These are phyloP conservation scores for Chironomus tentans DNA, from an alignment of 2,888 invertebrate species.

Conservation along the genomic window DNA sequence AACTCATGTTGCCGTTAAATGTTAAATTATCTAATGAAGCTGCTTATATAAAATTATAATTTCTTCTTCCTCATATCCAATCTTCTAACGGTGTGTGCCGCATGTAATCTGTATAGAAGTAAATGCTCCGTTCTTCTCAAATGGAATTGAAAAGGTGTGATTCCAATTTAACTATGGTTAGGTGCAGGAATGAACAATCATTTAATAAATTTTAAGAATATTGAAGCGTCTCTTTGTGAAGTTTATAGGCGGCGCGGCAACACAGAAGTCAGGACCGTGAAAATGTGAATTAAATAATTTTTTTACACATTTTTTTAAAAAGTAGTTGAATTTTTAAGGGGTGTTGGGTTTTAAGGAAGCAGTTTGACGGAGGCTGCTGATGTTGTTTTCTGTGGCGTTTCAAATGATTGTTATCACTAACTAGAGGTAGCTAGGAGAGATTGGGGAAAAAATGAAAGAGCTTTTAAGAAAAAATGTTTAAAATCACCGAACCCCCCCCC, in stretches of 20 bases:
- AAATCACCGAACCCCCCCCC: too few species aligned
- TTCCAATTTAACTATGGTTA: conserved; percentile 19
- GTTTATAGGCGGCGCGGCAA: background rate
- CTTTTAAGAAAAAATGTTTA: too few species aligned
- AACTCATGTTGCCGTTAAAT: conserved; percentile 21
- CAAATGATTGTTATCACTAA: too few species aligned
- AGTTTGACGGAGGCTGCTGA: too few species aligned
- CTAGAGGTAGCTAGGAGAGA: too few species aligned
- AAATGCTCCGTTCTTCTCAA: background rate
- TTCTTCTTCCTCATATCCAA: background rate
- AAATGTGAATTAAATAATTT: conserved; percentile 25
- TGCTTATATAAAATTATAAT: conserved; percentile 11
- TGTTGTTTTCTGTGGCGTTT: too few species aligned
- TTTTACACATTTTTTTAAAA: background rate
- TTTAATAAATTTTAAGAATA: background rate
- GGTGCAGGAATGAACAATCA: conserved; percentile 8
- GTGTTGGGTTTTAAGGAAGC: background rate
- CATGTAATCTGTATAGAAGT: background rate
- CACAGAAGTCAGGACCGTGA: background rate
- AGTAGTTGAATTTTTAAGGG: background rate
- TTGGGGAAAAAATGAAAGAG: too few species aligned
- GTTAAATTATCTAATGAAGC: conserved; percentile 9
- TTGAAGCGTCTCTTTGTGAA: background rate
- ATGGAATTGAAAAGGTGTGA: conserved; percentile 20
- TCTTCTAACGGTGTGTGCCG: conserved; percentile 7